Conservation (phyloP, 1,140 invertebrate genomes). For the Heliconius melpomene region DNA sequence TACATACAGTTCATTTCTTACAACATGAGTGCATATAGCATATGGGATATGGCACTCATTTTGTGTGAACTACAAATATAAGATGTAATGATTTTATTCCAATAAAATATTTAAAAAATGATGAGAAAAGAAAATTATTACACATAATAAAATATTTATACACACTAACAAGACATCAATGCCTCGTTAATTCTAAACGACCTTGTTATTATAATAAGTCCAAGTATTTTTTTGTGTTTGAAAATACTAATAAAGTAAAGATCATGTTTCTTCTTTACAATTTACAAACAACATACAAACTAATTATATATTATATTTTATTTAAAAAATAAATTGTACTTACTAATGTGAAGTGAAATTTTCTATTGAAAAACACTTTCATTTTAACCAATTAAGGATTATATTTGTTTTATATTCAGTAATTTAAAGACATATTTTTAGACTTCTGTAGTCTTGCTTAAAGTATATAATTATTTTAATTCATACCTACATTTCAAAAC, state of each 20-base stretch:
- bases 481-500: too few relatives aligned
- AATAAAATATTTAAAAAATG: neutral
- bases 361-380: neutral
- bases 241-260: neutral
- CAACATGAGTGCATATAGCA: too few relatives aligned
- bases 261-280: neutral
- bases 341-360: neutral
- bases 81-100: too few relatives aligned
- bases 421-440: too few relatives aligned
- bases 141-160: neutral
- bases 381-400: neutral
- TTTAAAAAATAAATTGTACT: neutral
- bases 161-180: neutral
- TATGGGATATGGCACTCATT: neutral
- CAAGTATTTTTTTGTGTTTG: neutral
- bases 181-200: neutral
- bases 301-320: neutral
- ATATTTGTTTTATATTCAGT: too few relatives aligned
- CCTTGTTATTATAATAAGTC: slow-evolving; percentile 7
- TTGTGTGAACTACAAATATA: neutral
- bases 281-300: neutral
- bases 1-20: too few relatives aligned
- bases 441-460: too few relatives aligned
- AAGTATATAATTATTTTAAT: too few relatives aligned
- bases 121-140: neutral